A percentile compares a stretch with the other conserved stretches of the same genome.
Evolutionary conservation across 2,113 vertebrate species (phyloP).

Genomic region (Pardalotus punctatus): DNA sequence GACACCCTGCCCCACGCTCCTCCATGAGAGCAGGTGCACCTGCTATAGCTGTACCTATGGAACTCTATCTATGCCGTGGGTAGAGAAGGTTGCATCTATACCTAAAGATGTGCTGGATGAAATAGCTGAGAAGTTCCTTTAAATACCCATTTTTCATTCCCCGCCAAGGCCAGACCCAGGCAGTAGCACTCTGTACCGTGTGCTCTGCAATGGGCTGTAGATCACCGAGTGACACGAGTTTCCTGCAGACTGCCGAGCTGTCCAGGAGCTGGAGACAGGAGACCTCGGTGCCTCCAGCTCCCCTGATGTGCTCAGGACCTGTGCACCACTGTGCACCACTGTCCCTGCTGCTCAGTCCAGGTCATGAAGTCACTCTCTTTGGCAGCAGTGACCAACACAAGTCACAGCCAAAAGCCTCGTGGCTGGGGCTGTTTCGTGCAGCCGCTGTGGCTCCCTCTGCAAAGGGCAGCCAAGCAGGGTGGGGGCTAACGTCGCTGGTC

Average conservation of each 20-base stretch:
- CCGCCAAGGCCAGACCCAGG: not conserved
- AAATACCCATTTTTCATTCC: not conserved
- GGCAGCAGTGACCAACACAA: not conserved
- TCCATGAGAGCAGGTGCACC: not conserved
- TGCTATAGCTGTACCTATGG: not conserved
- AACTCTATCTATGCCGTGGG: not conserved
- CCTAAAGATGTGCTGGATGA: not conserved
- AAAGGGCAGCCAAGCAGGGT: not conserved
- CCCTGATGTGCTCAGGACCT: not conserved
- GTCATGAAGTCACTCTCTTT: not conserved
- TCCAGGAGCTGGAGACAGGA: not conserved
- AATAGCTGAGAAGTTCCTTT: not conserved
- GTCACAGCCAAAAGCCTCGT: not conserved
- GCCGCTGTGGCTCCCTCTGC: not conserved
- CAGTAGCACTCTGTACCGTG: accelerated
- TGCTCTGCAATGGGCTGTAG: not conserved
- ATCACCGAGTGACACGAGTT: not conserved
- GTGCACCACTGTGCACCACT: not conserved
- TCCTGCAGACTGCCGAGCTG: not conserved
- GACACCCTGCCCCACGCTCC: not conserved
- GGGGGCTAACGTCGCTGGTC: not conserved
- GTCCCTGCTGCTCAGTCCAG: not conserved
- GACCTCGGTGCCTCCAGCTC: not conserved
- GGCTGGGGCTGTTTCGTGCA: not conserved
- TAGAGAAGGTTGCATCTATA: not conserved